These are phyloP conservation scores for Condylostylus longicornis DNA, from an alignment of 1,140 invertebrate species.

Conservation along the genomic window DNA sequence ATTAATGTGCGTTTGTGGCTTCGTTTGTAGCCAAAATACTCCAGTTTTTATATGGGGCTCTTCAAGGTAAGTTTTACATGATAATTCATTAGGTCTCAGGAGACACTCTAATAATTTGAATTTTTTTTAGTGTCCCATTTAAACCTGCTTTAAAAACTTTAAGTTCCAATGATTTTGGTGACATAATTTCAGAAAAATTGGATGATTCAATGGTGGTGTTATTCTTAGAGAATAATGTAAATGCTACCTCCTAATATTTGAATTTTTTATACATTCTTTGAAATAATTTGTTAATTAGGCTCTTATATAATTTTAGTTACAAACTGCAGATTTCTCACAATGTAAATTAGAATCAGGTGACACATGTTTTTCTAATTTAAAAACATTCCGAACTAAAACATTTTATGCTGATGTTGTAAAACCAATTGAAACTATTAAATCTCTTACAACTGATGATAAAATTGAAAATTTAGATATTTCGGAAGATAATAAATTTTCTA, in stretches of 20 bases:
- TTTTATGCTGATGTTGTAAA: conserved; percentile 26
- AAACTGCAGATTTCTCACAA: conserved; percentile 22
- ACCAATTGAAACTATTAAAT: conserved; percentile 21
- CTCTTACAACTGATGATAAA: conserved; percentile 13
- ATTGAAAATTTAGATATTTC: conserved; percentile 16
- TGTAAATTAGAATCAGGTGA: conserved; percentile 12
- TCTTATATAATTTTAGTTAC: conserved; percentile 10
- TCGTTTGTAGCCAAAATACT: too few species aligned
- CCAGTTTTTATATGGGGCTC: too few species aligned
- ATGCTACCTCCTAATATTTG: conserved; percentile 8
- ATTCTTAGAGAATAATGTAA: conserved; percentile 28
- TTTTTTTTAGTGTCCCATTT: too few species aligned
- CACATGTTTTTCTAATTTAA: conserved; percentile 23
- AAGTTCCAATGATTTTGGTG: conserved; percentile 17
- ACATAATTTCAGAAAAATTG: conserved; percentile 14
- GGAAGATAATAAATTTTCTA: not conserved
- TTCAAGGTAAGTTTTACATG: too few species aligned
- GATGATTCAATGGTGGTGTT: conserved; percentile 26
- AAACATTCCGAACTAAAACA: conserved; percentile 19
- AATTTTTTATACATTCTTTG: not conserved
- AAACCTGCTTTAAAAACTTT: conserved; percentile 20
- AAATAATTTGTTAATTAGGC: not conserved
- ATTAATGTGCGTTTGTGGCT: too few species aligned
- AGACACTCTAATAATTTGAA: too few species aligned
- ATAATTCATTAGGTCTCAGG: too few species aligned